Percentiles rank a stretch among this genome's conserved stretches.
These are phyloP conservation scores for Pangasius sanitwongsei DNA, from an alignment of 2,797 vertebrate genomes.

Conservation along the genomic window DNA sequence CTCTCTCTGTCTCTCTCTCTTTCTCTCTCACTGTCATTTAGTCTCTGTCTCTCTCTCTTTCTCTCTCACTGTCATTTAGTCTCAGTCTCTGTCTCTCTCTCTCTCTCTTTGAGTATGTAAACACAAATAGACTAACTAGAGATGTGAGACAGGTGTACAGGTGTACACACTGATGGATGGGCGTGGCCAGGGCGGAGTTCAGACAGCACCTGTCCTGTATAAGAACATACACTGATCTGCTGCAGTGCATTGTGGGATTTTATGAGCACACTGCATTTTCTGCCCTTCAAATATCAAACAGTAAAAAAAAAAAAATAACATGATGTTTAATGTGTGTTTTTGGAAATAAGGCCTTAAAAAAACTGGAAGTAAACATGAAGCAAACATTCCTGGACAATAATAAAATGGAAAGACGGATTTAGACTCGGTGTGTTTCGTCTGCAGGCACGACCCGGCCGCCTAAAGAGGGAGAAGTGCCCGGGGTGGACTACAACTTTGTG, in stretches of 20 bases:
- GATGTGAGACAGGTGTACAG: background rate
- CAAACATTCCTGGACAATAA: background rate
- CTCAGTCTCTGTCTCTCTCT: background rate
- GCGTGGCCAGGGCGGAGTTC: background rate
- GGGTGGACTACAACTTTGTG: slow-evolving; percentile 99
- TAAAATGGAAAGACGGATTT: too few species aligned
- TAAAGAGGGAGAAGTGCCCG: slow-evolving; percentile 98
- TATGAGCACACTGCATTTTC: background rate
- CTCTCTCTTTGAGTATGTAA: background rate
- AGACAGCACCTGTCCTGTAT: background rate
- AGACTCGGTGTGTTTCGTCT: slow-evolving; percentile 48
- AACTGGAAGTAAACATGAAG: background rate
- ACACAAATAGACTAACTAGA: background rate
- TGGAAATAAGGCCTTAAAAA: background rate
- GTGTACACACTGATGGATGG: background rate
- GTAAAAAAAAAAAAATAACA: background rate
- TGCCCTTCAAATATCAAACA: background rate
- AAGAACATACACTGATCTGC: background rate
- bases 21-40: background rate
- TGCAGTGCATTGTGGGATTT: slow-evolving; percentile 13
- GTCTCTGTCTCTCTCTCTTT: too few species aligned
- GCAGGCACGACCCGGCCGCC: slow-evolving; percentile 97
- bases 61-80: background rate
- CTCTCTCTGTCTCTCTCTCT: too few species aligned
- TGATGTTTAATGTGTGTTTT: background rate